Base-by-base conservation (phyloP, 2,888 invertebrate species). In the Tipula lateralis region DNA sequence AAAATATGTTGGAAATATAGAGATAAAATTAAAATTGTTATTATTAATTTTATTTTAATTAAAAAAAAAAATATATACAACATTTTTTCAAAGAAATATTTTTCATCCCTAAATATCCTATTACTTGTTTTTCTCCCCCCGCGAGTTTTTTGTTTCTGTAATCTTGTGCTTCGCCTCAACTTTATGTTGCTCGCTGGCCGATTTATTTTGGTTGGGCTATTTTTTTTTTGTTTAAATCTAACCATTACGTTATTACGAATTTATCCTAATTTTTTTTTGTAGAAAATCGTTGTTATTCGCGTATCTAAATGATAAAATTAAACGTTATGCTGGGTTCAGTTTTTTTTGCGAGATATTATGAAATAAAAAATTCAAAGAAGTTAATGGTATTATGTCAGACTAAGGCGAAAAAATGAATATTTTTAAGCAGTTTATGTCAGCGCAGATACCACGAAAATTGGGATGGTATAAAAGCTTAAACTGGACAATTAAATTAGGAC, bases 101-200 rank as follows among this genome's bases (percentile, higher is more conserved):
- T 81, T 36, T n/a, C n/a, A n/a, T n/a, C 83, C 29, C 36, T 34
- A 29, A 34, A 36, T 84, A 29, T 84, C 84, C 36, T 84, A 39
- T 39, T 84, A 39, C 29, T 6, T 34, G n/a, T 34, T 34, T 24
- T 29, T 5, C 9, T 84, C 44, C 44, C 39, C 39, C 19, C 4
- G 34, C 30, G 30, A 30, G 12, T 66, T 66, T 24, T 24, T 66
- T 66, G 9, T 66, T 66, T 24, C 16, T 66, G 19, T 19, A 24
- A 66, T 66, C 66, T 66, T 66, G 19, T 66, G 24, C 24, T 66
- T 24, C 6, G 66, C 66, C 9, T 66, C 6, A 24, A 66, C 7
- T 66, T 66, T 66, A 66, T 66, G 66, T n/a, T 36, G 12, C 36
- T 44, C 16, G 44, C 44, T 3, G 44, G 44, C 44, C 7, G 44